A percentile compares a stretch with the other conserved stretches of the same genome.
phyloP scores from a whole-genome alignment of 2,888 invertebrate genomes.

The Acronicta leporina region DNA sequence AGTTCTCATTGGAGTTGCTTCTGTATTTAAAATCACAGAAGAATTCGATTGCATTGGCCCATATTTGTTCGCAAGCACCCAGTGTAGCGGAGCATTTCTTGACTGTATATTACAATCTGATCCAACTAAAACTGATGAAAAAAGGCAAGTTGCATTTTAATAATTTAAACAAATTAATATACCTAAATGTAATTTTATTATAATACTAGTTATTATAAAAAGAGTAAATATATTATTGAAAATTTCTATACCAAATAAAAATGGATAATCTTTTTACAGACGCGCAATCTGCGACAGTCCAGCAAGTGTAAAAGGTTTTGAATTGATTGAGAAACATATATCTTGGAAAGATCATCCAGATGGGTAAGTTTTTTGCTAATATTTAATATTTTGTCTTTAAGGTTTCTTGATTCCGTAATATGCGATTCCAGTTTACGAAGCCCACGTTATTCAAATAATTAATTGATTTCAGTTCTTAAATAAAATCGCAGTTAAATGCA shows the following conservation, averaged over 20 bases:
- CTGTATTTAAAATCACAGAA: slow-evolving; percentile 60
- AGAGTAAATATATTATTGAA: no score
- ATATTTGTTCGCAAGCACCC: slow-evolving; percentile 69
- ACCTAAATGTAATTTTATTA: no score
- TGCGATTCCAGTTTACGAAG: no score
- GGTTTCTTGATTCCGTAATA: not conserved
- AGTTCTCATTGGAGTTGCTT: slow-evolving; percentile 68
- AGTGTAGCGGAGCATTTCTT: slow-evolving; percentile 66
- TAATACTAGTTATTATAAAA: no score
- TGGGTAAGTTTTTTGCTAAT: slow-evolving; percentile 51
- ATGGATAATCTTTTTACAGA: slow-evolving; percentile 15
- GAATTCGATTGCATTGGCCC: slow-evolving; percentile 63
- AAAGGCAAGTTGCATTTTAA: slow-evolving; percentile 14
- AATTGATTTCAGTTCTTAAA: no score
- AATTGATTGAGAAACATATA: slow-evolving; percentile 55
- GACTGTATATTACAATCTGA: slow-evolving; percentile 58
- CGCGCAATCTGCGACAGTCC: slow-evolving; percentile 11
- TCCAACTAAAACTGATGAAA: not conserved
- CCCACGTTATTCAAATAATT: no score
- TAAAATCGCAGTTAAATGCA: no score
- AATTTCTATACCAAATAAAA: not conserved
- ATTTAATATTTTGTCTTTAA: not conserved
- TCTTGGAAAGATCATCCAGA: slow-evolving; percentile 66
- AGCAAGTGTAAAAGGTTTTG: slow-evolving; percentile 52
- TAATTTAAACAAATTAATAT: no score